Evolutionary conservation across 2,797 vertebrate genomes (phyloP).

Genomic region (Australoheros facetus): DNA sequence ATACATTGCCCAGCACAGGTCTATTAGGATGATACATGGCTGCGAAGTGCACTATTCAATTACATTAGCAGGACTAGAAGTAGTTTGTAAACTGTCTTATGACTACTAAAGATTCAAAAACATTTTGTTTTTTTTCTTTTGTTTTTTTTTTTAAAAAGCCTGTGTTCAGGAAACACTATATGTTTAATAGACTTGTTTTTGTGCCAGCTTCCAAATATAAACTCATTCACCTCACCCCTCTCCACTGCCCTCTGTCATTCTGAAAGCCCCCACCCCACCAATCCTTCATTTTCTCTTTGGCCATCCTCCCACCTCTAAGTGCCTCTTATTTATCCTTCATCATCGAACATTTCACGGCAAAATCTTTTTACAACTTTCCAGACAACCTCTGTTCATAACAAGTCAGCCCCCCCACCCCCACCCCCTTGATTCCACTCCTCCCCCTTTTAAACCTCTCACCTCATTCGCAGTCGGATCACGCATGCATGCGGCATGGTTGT

Average conservation of each 20-base stretch:
- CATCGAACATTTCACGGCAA: conserved; percentile 56
- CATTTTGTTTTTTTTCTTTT: not conserved
- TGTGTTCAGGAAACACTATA: conserved; percentile 19
- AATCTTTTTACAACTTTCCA: conserved; percentile 62
- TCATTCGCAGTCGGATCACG: conserved; percentile 83
- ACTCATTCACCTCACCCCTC: conserved; percentile 64
- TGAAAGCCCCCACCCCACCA: conserved; percentile 62
- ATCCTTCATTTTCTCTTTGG: conserved; percentile 64
- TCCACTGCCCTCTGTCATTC: conserved; percentile 58
- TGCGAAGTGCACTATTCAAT: conserved; percentile 13
- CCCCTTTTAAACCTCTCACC: conserved; percentile 67
- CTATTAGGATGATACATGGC: conserved; percentile 12
- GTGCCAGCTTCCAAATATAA: conserved; percentile 67
- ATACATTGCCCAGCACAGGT: not conserved
- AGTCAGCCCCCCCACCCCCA: conserved; percentile 38
- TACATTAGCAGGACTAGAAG: conserved; percentile 1
- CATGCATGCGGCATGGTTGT: conserved; percentile 83
- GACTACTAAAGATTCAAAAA: conserved; percentile 8
- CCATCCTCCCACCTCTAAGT: conserved; percentile 49
- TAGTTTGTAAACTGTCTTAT: conserved; percentile 14
- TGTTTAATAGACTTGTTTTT: conserved; percentile 55
- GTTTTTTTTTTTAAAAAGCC: not conserved
- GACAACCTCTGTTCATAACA: conserved; percentile 61
- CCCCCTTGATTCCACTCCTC: conserved; percentile 66
- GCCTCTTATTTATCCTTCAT: conserved; percentile 70